Conservation (phyloP, 2,113 vertebrate species). For the Chaetodon auriga region DNA sequence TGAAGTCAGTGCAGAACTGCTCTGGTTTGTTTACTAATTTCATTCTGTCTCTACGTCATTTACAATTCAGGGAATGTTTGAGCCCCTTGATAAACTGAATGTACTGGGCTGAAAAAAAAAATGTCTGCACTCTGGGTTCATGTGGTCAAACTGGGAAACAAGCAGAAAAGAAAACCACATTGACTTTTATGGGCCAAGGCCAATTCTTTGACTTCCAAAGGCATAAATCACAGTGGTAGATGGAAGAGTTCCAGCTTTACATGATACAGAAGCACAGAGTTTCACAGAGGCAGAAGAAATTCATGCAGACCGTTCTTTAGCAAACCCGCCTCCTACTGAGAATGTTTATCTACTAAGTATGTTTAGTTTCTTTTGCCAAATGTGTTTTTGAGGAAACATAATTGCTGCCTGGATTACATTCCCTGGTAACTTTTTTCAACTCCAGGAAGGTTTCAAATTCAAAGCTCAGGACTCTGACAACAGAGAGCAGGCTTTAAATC, state of each 20-base stretch:
- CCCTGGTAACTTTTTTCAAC: background rate
- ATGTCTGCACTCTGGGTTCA: background rate
- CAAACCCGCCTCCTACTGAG: background rate
- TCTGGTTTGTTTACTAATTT: background rate
- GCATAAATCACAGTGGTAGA: constrained; percentile 62
- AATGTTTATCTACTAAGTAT: background rate
- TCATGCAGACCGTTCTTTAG: constrained; percentile 20
- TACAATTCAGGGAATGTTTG: background rate
- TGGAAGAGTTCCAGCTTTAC: constrained; percentile 61
- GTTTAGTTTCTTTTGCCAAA: background rate
- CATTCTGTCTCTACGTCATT: background rate
- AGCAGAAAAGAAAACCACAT: constrained; percentile 34
- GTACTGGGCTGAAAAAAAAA: background rate
- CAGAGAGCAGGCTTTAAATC: background rate
- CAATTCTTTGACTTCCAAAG: constrained; percentile 46
- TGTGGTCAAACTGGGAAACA: constrained; percentile 25
- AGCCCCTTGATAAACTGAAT: background rate
- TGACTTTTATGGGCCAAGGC: constrained; percentile 49
- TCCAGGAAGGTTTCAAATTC: background rate
- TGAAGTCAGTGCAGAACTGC: background rate
- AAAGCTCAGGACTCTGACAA: background rate
- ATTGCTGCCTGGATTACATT: background rate
- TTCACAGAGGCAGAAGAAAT: constrained; percentile 30
- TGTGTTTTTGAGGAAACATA: background rate
- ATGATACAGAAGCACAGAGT: constrained; percentile 45